Base-by-base conservation (phyloP, 2,113 vertebrate species). In the Cryptotis parvus region DNA sequence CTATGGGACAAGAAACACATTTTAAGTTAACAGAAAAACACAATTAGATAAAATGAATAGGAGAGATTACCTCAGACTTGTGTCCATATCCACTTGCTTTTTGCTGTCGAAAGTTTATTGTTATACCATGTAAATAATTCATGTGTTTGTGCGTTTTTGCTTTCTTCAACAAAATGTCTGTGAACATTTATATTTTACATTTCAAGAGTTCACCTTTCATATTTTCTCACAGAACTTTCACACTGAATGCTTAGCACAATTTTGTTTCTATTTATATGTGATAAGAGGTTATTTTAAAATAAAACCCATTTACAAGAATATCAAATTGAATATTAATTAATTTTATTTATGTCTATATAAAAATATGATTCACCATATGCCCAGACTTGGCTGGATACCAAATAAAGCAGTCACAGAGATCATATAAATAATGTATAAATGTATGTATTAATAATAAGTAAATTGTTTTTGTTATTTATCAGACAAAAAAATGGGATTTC, bases 191-290 rank as follows among this genome's bases (percentile, higher is more conserved):
- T 24, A 63, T 8, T 72, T 89, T 43, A 76, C 82, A 68, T 84
- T 10, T 2, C 15, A 29, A 12, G 11, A 84, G 20, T 37, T 92
- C n/a, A 94, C 4, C 24, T 78, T 92, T 76, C 14, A 74, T 26
- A 80, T 61, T 82, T 68, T 14, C 18, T 70, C 12, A 61, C 26
- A 61, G 80, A 84, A 87, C 1, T 73, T 76, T 61, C n/a, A 83
- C 11, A 63, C 3, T 24, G 26, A 81, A 89, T 37, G 18, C 49
- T 81, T 85, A 73, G 2, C 15, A 16, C 69, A 27, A n/a, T 26
- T 75, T 85, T 82, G 11, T 84, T 91, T 16, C 3, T 68, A 75
- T 63, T 63, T 87, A 91, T 77, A 69, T 92, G 39, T 5, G 31
- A 5, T 15, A 72, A 27, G 9, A 18, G 3, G 65, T 12, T 65